phyloP scores from a whole-genome alignment of 2,113 vertebrate species.

The Australoheros scitulus region DNA sequence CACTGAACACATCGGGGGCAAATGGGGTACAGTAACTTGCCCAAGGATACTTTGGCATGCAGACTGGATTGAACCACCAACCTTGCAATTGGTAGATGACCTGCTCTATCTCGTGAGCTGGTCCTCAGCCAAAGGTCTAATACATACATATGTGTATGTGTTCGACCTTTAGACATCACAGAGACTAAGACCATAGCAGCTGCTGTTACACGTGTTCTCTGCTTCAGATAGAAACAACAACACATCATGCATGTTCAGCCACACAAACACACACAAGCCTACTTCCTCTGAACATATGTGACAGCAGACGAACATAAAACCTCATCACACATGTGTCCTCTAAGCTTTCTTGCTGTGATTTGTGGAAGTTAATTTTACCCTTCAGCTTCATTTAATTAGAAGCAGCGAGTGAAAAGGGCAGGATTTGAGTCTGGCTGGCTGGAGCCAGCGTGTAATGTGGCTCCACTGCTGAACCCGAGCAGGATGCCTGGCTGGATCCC shows the following conservation, averaged over 20 bases:
- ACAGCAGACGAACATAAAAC: constrained; percentile 19
- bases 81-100: no score
- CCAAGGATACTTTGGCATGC: no score
- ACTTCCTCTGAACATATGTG: constrained; percentile 29
- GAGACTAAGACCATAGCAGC: background rate
- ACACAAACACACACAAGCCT: background rate
- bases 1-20: no score
- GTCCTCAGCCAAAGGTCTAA: no score
- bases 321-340: constrained; percentile 5
- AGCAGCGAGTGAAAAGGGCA: constrained; percentile 61
- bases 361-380: constrained; percentile 57
- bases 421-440: constrained; percentile 66
- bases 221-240: background rate
- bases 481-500: constrained; percentile 54
- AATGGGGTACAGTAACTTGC: no score
- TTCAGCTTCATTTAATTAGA: constrained; percentile 77
- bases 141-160: background rate
- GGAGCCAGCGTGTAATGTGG: constrained; percentile 58
- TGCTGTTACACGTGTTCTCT: constrained; percentile 18
- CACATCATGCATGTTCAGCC: background rate
- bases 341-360: constrained; percentile 47
- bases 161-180: background rate
- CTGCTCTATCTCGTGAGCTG: no score
- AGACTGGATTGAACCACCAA: no score
- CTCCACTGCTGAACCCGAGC: constrained; percentile 50